Evolutionary conservation across 2,797 vertebrate species (phyloP).

Genomic region (Leucoraja ocellata): DNA sequence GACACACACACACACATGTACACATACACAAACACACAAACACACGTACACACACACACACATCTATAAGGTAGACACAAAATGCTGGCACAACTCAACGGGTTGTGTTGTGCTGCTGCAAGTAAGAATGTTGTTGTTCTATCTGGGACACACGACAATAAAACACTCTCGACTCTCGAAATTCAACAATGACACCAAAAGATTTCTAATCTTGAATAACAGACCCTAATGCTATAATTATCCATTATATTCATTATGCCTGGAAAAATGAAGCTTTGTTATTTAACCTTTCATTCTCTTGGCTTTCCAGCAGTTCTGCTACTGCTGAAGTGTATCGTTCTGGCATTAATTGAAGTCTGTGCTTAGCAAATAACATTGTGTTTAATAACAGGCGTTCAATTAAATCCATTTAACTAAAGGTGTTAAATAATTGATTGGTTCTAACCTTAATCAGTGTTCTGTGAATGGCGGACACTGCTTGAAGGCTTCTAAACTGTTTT

Average conservation of each 20-base stretch:
- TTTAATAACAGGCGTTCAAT: constrained; percentile 35
- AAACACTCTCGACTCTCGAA: neutral
- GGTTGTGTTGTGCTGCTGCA: no score
- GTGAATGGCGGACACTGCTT: neutral
- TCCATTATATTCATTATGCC: neutral
- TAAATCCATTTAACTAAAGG: constrained; percentile 30
- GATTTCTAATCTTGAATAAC: constrained; percentile 22
- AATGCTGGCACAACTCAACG: no score
- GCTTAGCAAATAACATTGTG: constrained; percentile 37
- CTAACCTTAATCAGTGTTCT: constrained; percentile 22
- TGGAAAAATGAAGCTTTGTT: neutral
- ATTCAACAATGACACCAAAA: neutral
- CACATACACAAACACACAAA: no score
- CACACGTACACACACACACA: no score
- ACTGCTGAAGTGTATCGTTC: neutral
- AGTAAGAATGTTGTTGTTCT: no score
- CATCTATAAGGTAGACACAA: no score
- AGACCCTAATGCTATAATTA: neutral
- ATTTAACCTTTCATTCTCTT: constrained; percentile 13
- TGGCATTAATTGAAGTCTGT: constrained; percentile 5
- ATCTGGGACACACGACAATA: no score
- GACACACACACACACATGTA: no score
- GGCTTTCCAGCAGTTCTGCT: neutral
- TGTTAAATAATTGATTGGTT: constrained; percentile 34
- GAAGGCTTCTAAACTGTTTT: constrained; percentile 11